Evolutionary conservation across 2,797 vertebrate genomes (phyloP).

Genomic region (Masticophis lateralis): DNA sequence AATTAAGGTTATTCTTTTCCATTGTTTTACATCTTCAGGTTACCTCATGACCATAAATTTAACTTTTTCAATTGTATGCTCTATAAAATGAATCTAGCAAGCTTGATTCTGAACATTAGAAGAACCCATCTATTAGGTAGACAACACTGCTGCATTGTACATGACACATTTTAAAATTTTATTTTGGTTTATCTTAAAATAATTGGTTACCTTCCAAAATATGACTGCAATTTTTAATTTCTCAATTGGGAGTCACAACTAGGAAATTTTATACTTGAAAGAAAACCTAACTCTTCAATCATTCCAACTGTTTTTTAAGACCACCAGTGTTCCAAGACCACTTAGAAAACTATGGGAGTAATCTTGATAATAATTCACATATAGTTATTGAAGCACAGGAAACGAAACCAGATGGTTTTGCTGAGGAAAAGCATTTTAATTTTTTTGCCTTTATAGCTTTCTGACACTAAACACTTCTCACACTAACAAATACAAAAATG

Average conservation of each 20-base stretch:
- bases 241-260: constrained; percentile 70
- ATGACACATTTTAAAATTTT: constrained; percentile 45
- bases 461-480: background rate
- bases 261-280: constrained; percentile 79
- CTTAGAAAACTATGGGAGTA: constrained; percentile 75
- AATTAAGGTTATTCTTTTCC: constrained; percentile 33
- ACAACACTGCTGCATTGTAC: background rate
- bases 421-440: constrained; percentile 82
- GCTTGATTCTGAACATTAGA: background rate
- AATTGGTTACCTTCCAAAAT: constrained; percentile 52
- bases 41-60: background rate
- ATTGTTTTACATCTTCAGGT: constrained; percentile 2
- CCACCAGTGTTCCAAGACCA: constrained; percentile 81
- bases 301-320: constrained; percentile 80
- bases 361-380: constrained; percentile 80
- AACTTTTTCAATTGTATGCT: background rate
- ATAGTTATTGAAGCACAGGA: constrained; percentile 84
- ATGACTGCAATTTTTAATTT: constrained; percentile 66
- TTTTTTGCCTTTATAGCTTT: constrained; percentile 53
- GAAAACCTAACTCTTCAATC: constrained; percentile 81
- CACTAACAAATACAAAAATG: constrained; percentile 67
- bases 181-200: constrained; percentile 35
- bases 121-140: constrained; percentile 13
- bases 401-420: constrained; percentile 85
- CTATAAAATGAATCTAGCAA: background rate